Evolutionary conservation across 2,888 invertebrate species (phyloP).

Genomic region (Litoditis marina): DNA sequence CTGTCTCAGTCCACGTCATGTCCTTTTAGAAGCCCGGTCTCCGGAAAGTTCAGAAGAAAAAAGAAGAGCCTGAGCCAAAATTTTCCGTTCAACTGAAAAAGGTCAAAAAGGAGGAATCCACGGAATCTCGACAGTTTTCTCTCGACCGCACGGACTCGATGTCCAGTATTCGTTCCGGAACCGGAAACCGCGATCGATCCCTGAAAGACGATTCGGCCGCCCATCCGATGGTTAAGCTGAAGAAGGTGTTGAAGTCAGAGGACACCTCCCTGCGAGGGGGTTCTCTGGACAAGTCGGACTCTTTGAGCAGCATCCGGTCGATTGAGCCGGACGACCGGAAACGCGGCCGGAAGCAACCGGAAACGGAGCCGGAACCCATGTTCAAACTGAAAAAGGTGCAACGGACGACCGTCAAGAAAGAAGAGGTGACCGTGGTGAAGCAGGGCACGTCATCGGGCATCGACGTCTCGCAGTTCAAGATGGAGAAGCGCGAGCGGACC

Average conservation of each 20-base stretch:
- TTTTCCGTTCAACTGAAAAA: conserved; percentile 40
- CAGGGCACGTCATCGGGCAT: conserved; percentile 14
- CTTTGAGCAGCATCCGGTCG: conserved; percentile 30
- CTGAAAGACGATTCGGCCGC: conserved; percentile 21
- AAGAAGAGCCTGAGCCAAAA: conserved; percentile 38
- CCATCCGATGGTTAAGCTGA: conserved; percentile 43
- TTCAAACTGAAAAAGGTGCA: conserved; percentile 52
- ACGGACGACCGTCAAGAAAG: conserved; percentile 31
- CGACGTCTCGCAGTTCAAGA: conserved; percentile 24
- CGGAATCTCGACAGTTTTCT: conserved; percentile 15
- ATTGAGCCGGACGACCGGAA: conserved; percentile 9
- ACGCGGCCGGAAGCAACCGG: conserved; percentile 16
- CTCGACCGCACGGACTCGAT: conserved; percentile 37
- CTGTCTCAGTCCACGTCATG: too few relatives aligned
- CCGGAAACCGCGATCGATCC: conserved; percentile 6
- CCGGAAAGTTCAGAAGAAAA: conserved; percentile 35
- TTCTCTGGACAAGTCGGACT: conserved; percentile 37
- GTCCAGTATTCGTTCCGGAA: conserved; percentile 23
- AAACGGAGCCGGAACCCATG: conserved; percentile 19
- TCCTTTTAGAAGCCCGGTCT: conserved; percentile 29
- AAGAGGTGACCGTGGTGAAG: conserved; percentile 30
- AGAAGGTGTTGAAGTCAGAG: conserved; percentile 37
- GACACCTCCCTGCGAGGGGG: conserved; percentile 8
- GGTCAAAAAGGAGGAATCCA: conserved; percentile 40
- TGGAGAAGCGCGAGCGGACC: conserved; percentile 39